Evolutionary conservation across 2,113 vertebrate genomes (phyloP).

Genomic region (Anolis carolinensis): DNA sequence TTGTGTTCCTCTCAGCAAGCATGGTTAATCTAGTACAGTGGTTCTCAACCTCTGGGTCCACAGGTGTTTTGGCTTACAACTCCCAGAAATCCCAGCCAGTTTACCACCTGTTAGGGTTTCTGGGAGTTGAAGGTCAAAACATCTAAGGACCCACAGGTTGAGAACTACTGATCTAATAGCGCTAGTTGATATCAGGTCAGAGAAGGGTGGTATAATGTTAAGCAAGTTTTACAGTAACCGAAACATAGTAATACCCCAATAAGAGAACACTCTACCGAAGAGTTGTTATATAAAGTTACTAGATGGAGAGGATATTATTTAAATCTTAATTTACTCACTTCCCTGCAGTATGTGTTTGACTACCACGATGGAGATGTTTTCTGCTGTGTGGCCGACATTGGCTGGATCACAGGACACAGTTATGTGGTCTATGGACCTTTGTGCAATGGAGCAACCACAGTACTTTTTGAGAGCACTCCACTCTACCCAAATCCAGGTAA

Average conservation of each 20-base stretch:
- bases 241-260: background rate
- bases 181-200: background rate
- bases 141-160: too few species aligned
- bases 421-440: constrained; percentile 82
- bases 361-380: constrained; percentile 84
- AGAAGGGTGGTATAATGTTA: background rate
- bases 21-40: background rate
- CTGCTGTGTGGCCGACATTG: constrained; percentile 83
- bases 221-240: background rate
- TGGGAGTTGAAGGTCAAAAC: too few species aligned
- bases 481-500: constrained; percentile 76
- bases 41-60: too few species aligned
- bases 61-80: too few species aligned
- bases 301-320: background rate
- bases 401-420: constrained; percentile 86
- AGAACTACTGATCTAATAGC: too few species aligned
- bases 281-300: background rate
- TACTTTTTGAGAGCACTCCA: constrained; percentile 85
- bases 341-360: constrained; percentile 79
- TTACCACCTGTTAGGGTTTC: too few species aligned
- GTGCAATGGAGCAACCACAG: constrained; percentile 83
- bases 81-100: too few species aligned
- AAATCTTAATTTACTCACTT: constrained; percentile 28
- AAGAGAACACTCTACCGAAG: background rate
- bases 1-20: too few species aligned